Percentiles rank a stretch among this genome's conserved stretches.
phyloP scores from a whole-genome alignment of 2,113 vertebrate species.

The Pseudopipra pipra region DNA sequence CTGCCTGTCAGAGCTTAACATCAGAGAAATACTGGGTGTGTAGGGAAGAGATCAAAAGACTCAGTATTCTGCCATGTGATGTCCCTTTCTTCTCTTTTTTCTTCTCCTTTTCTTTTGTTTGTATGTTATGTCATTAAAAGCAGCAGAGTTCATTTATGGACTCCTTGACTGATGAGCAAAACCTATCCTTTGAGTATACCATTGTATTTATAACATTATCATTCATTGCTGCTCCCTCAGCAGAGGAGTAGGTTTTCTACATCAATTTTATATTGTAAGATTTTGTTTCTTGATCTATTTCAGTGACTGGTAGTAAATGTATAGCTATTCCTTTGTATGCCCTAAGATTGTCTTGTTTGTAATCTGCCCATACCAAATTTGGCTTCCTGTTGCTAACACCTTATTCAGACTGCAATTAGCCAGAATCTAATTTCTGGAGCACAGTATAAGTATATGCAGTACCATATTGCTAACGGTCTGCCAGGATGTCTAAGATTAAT shows the following conservation, averaged over 20 bases:
- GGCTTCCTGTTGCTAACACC: background rate
- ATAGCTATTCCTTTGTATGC: background rate
- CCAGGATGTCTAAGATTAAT: background rate
- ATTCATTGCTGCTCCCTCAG: background rate
- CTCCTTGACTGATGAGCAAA: background rate
- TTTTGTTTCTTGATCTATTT: background rate
- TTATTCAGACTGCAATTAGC: background rate
- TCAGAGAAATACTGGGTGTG: background rate
- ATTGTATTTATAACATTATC: background rate
- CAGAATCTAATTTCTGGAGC: background rate
- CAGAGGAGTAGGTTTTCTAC: background rate
- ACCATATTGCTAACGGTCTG: background rate
- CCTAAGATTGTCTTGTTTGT: background rate
- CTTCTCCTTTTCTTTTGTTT: background rate
- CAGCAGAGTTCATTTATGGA: background rate
- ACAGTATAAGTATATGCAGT: background rate
- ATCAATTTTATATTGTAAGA: background rate
- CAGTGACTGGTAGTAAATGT: background rate
- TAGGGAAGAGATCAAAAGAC: background rate
- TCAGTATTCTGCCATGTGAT: background rate
- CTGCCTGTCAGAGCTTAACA: background rate
- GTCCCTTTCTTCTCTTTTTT: background rate
- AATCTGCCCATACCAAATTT: background rate
- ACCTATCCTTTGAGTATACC: background rate
- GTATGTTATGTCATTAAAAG: background rate